Base-by-base conservation (phyloP, 92 coral and sea anemone species). In the Palythoa heliodiscus region DNA sequence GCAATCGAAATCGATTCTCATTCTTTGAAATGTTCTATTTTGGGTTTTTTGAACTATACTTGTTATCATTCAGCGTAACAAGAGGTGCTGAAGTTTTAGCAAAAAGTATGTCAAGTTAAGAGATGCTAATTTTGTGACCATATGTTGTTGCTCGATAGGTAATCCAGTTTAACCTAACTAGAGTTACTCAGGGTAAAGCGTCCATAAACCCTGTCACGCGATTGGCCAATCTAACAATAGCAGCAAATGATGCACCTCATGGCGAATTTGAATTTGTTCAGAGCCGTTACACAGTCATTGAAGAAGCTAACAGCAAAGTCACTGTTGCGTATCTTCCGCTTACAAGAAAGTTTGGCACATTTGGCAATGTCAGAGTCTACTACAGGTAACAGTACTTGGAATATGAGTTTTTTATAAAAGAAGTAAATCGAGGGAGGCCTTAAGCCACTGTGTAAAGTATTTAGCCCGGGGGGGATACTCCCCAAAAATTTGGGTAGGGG, bases 191-290 rank as follows among this genome's bases (percentile, higher is more conserved):
- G 70, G 98, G 99, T 22, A 85, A 78, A 22, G 98, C 96, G 7
- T 88, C 88, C 38, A 86, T 96, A 8, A 92, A 92, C 75, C 69
- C 93, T 40, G 89, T 89, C 2, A 87, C 98, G 29, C 87, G 86
- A 53, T 75, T 88, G 67, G 99, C 98, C 52, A 91, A 88, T 23
- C 85, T 96, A 23, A 91, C 92, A 23, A 92, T 94, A 60, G 87
- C 82, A 23, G 91, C 98, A 14, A 96, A 90, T 74, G 99, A 96
- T 70, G 97, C 89, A 6, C 98, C 99, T 15, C 97, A 96, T 71
- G 99, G 99, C 20, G 97, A 91, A 82, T 86, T 96, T 16, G 97
- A 92, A 85, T 94, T 96, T 63, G 85, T 91, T 12, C 87, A 82
- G 50, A 83, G 78, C 37, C 87, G 77, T 69, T 94, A 94, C 83